Evolutionary conservation across 1,140 invertebrate species (phyloP), one percentile per base, ranked within the genome.

Genomic region (Lasioglossum albipes): DNA sequence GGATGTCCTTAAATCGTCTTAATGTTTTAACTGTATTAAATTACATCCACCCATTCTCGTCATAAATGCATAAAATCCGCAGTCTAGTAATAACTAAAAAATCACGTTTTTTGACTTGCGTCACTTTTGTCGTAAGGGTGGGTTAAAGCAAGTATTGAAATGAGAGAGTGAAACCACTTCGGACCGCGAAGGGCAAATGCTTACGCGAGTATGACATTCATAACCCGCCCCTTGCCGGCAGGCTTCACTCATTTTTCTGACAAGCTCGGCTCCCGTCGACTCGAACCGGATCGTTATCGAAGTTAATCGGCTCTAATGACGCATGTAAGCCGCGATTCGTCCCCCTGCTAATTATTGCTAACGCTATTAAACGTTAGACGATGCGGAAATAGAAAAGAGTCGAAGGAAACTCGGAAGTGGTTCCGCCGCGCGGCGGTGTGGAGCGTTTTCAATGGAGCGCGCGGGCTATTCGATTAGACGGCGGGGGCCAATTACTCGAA

Each of bases 271-370:
- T 20, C 0, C 20, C 16, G 41, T 16, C 36, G 45, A 52, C 52
- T 75, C 62, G 12, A 27, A 6, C 61, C 20, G 77, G 67, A 65
- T 74, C 74, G 31, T 61, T 49, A 57, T 57, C 49, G 68, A 36
- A 66, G 52, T 78, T 82, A 82, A 78, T 77, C 59, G 59, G 59
- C 80, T 82, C 65, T 54, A 70, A 76, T 69, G 57, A 76, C 36
- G 66, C 74, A 41, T 81, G 68, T 77, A 81, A 78, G 49, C 61
- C 20, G 10, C 31, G 22, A 49, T 42, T 42, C n/a, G 42, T 54
- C 66, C 68, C 36, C 36, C 36, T 36, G 54, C n/a, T 74, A 85
- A 86, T 86, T 86, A 86, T 86, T 86, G 68, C 69, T 74, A 86
- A 83, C 74, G 59, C 79, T 36, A 49, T 86, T 86, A 80, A 45